Base-by-base conservation (phyloP, 2,797 vertebrate species). In the Antennarius maculatus region DNA sequence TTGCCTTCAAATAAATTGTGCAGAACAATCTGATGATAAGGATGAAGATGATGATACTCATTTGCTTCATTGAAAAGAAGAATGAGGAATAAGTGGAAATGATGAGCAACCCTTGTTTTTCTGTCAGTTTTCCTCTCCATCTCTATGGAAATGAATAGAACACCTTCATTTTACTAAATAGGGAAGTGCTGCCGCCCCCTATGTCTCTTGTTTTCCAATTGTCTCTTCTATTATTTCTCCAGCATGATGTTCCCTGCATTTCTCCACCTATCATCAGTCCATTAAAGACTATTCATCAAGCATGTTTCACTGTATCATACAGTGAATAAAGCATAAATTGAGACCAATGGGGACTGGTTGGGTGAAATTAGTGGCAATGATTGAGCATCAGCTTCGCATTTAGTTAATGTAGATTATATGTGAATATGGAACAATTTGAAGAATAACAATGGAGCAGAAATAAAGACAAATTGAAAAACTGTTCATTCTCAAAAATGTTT, bases 381-480 rank as follows among this genome's bases (percentile, higher is more conserved):
- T 84, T 77, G 72, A 83, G 78, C 86, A 84, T 70, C 71, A 68
- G 42, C 64, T 86, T 71, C 80, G 61, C 59, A 84, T 73, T 23
- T 43, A 47, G 37, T 61, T 0, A 0, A 48, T 16, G 11, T 63
- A 43, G 37, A 9, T 8, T 39, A 15, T 39, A 27, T 9, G 51
- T 48, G 13, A 79, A 75, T 69, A 71, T 63, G 68, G 16, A 66
- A 14, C 62, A 39, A 47, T 46, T 63, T 12, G 43, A 57, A 60
- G 55, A 72, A 59, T 73, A 69, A 34, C 74, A 74, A 65, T 5
- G 4, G 66, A 63, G 60, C 70, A 54, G 74, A 77, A 76, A 86
- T 83, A 79, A 74, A 82, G 76, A 85, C 61, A 82, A 89, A 86
- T 89, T 80, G 81, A 82, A 79, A 29, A 37, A 23, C 52, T 55